Percentiles rank a stretch among this genome's conserved stretches.
These are phyloP conservation scores for Epistrophe grossulariae DNA, from an alignment of 2,888 invertebrate species.

Conservation along the genomic window DNA sequence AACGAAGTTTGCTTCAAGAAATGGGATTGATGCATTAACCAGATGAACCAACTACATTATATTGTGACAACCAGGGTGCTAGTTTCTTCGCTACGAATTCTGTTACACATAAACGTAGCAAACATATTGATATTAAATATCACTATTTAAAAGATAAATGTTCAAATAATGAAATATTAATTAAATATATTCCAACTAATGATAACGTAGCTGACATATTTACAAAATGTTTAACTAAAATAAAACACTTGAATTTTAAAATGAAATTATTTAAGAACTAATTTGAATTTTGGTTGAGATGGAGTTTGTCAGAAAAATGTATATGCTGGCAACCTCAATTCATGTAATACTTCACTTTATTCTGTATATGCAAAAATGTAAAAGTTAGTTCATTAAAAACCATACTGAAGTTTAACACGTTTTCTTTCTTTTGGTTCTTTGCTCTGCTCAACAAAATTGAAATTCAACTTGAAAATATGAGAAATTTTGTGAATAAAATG, in stretches of 20 bases:
- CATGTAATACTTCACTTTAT: no score
- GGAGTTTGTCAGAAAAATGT: no score
- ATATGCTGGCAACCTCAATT: no score
- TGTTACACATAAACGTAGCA: background rate
- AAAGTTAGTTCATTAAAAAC: no score
- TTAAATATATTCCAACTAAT: background rate
- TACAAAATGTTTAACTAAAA: background rate
- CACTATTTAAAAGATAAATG: background rate
- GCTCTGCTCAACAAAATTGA: no score
- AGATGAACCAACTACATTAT: background rate
- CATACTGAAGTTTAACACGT: no score
- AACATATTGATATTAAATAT: slow-evolving; percentile 1
- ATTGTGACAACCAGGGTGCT: background rate
- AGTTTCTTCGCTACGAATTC: background rate
- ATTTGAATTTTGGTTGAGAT: no score
- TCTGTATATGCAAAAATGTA: no score
- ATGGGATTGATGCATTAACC: background rate
- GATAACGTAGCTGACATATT: background rate
- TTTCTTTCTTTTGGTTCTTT: no score
- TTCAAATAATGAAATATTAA: background rate
- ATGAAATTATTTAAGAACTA: background rate
- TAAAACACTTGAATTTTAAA: background rate
- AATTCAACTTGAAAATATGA: no score
- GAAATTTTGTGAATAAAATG: no score
- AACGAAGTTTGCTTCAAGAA: background rate